A percentile compares a stretch with the other conserved stretches of the same genome.
These are phyloP conservation scores for Takifugu flavidus DNA, from an alignment of 2,113 vertebrate genomes.

Conservation along the genomic window DNA sequence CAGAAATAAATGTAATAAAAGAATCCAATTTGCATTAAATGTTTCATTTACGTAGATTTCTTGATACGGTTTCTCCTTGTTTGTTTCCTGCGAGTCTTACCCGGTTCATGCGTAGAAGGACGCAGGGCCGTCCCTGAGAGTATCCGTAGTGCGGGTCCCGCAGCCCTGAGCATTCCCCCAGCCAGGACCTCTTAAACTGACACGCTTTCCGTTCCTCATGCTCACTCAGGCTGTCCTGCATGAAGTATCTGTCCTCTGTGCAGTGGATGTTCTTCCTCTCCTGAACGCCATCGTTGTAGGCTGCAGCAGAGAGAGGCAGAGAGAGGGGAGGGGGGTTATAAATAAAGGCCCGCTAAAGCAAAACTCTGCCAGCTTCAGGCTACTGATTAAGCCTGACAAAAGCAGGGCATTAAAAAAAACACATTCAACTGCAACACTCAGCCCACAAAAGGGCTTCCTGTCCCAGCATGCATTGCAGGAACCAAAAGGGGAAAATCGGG, in stretches of 20 bases:
- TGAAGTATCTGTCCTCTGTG: conserved; percentile 82
- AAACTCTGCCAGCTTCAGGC: conserved; percentile 61
- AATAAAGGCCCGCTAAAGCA: conserved; percentile 68
- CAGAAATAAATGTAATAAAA: too few relatives aligned
- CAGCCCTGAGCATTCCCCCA: conserved; percentile 89
- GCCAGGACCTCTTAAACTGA: conserved; percentile 89
- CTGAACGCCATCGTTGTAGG: conserved; percentile 88
- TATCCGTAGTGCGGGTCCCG: conserved; percentile 87
- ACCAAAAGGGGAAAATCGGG: conserved; percentile 41
- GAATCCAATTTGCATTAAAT: too few relatives aligned
- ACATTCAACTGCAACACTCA: conserved; percentile 61
- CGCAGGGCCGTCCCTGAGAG: conserved; percentile 86
- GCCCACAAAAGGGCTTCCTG: conserved; percentile 72
- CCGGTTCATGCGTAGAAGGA: conserved; percentile 95
- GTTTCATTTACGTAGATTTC: too few relatives aligned
- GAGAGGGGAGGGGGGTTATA: conserved; percentile 53
- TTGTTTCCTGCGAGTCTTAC: conserved; percentile 67
- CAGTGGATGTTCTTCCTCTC: conserved; percentile 88
- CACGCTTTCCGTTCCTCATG: conserved; percentile 86
- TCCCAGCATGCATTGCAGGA: conserved; percentile 71
- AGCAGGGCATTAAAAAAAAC: conserved; percentile 51
- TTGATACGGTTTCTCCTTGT: too few relatives aligned
- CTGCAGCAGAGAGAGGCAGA: conserved; percentile 66
- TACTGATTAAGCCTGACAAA: conserved; percentile 73
- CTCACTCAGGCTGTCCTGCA: conserved; percentile 82